phyloP scores from a whole-genome alignment of 2,888 invertebrate species.

The Philereme vetulata region DNA sequence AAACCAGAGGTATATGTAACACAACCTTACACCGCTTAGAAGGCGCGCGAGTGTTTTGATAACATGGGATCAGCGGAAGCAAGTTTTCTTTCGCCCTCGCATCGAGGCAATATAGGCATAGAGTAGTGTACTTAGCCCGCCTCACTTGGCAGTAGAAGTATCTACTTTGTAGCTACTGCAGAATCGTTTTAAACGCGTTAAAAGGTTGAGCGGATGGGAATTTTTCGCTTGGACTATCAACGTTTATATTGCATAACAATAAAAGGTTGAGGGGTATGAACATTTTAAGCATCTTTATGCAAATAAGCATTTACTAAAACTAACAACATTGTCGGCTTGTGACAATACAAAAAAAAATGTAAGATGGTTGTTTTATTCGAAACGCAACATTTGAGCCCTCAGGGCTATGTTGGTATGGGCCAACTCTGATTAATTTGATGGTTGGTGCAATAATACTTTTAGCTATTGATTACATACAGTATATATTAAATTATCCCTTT shows the following conservation, averaged over 20 bases:
- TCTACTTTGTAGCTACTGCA: slow-evolving; percentile 41
- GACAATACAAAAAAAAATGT: no score
- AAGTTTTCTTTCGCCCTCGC: slow-evolving; percentile 50
- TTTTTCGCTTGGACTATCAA: slow-evolving; percentile 19
- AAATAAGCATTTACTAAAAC: neutral
- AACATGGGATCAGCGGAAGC: slow-evolving; percentile 46
- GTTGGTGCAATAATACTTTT: no score
- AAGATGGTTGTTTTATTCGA: no score
- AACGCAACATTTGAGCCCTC: no score
- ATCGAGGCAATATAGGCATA: slow-evolving; percentile 48
- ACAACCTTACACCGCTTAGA: slow-evolving; percentile 22
- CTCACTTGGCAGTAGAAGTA: slow-evolving; percentile 50
- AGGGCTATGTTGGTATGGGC: no score
- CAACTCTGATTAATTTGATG: no score
- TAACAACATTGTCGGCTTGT: no score
- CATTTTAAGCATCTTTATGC: neutral
- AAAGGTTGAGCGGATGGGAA: slow-evolving; percentile 21
- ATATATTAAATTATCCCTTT: no score
- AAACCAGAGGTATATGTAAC: slow-evolving; percentile 4
- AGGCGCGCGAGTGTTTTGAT: slow-evolving; percentile 49
- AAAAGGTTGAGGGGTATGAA: neutral
- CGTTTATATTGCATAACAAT: slow-evolving; percentile 3
- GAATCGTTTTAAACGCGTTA: slow-evolving; percentile 24
- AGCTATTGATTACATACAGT: no score
- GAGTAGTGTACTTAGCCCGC: slow-evolving; percentile 54